Percentiles rank a stretch among this genome's conserved stretches.
Evolutionary conservation across 2,888 invertebrate genomes (phyloP).

Genomic region (Liodrosophila aerea): DNA sequence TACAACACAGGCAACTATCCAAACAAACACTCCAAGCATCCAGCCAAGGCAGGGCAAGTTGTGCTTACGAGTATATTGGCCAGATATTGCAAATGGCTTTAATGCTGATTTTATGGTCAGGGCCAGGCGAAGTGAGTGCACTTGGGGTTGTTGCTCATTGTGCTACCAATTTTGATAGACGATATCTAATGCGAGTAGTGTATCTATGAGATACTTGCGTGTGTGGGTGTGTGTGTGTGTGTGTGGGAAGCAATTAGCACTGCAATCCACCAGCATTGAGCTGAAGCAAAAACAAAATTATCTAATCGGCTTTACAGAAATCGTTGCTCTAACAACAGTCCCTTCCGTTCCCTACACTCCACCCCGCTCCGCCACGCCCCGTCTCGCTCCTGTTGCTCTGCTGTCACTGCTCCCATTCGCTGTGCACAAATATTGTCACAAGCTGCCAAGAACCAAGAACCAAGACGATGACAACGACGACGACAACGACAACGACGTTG

Average conservation of each 20-base stretch:
- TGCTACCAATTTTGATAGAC: slow-evolving; percentile 13
- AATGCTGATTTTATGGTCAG: slow-evolving; percentile 40
- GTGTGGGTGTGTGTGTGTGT: slow-evolving; percentile 6
- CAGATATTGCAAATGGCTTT: slow-evolving; percentile 33
- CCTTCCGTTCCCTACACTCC: not conserved
- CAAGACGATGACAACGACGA: slow-evolving; percentile 10
- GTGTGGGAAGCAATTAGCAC: slow-evolving; percentile 40
- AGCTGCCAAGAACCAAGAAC: slow-evolving; percentile 36
- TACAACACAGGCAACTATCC: not conserved
- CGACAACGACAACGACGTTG: slow-evolving; percentile 1
- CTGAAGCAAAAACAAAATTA: slow-evolving; percentile 27
- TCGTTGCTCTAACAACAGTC: not conserved
- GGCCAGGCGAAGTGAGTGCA: slow-evolving; percentile 35
- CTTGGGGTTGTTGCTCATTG: slow-evolving; percentile 1
- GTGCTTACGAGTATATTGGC: slow-evolving; percentile 1
- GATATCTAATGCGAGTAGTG: slow-evolving; percentile 9
- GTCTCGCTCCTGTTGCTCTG: not conserved
- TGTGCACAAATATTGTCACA: slow-evolving; percentile 60
- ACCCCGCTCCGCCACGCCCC: not conserved
- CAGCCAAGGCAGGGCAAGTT: not conserved
- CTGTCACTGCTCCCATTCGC: not conserved
- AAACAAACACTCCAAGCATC: not conserved
- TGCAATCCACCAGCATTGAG: slow-evolving; percentile 6
- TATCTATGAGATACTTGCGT: not conserved
- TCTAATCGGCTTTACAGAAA: slow-evolving; percentile 30